A percentile compares a stretch with the other conserved stretches of the same genome.
Conservation (phyloP, 2,797 vertebrate genomes). For the Kryptopterus vitreolus region DNA sequence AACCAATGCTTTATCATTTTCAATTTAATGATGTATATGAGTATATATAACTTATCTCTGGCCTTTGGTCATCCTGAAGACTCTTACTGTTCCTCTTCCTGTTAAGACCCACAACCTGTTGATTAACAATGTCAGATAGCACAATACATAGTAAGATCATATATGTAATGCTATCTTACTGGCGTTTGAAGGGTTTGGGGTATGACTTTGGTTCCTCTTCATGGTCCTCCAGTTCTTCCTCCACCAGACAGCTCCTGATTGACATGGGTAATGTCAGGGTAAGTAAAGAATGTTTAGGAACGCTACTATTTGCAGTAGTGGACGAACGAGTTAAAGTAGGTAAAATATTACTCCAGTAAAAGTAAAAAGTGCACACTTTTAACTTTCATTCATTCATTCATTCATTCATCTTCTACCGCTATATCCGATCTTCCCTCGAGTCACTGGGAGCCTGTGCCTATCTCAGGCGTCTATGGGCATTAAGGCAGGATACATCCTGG, state of each 20-base stretch:
- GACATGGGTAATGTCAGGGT: neutral
- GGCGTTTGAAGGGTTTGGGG: constrained; percentile 81
- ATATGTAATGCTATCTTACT: constrained; percentile 60
- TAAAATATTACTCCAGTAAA: too few species aligned
- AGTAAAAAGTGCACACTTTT: too few species aligned
- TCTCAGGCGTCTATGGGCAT: too few species aligned
- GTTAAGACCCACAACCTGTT: constrained; percentile 2
- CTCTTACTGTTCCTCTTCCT: constrained; percentile 50
- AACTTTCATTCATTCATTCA: too few species aligned
- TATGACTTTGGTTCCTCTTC: constrained; percentile 78
- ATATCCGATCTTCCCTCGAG: too few species aligned
- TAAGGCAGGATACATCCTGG: too few species aligned
- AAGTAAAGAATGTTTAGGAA: too few species aligned
- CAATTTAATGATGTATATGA: neutral
- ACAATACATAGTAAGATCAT: neutral
- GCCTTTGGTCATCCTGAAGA: constrained; percentile 31
- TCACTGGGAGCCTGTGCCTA: too few species aligned
- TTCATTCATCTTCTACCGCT: too few species aligned
- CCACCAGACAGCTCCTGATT: constrained; percentile 76
- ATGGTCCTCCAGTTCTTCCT: constrained; percentile 81
- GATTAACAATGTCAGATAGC: neutral
- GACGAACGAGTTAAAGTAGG: too few species aligned
- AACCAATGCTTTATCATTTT: neutral
- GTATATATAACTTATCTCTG: constrained; percentile 3
- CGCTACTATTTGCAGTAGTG: too few species aligned